Conservation (phyloP, 2,113 vertebrate genomes). For the Macquaria australasica region DNA sequence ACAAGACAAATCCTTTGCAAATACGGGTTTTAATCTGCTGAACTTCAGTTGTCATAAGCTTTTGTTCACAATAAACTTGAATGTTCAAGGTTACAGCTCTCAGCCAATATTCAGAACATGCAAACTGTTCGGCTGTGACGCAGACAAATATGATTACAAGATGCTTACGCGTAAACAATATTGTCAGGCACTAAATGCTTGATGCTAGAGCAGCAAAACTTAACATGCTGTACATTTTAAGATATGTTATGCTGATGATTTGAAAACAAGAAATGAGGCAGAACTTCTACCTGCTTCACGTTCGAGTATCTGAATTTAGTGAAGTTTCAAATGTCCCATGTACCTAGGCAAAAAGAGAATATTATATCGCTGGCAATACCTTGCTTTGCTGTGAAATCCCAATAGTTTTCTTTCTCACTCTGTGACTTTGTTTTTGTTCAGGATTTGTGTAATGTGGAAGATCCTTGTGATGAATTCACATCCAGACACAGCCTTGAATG, state of each 20-base stretch:
- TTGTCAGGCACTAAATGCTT: not conserved
- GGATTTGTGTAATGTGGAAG: conserved; percentile 87
- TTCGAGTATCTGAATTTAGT: not conserved
- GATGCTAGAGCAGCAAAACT: not conserved
- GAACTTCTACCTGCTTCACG: not conserved
- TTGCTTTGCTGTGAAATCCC: conserved; percentile 11
- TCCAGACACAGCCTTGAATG: conserved; percentile 90
- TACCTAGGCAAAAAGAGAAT: not conserved
- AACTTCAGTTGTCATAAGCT: not conserved
- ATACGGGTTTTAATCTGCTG: conserved; percentile 1
- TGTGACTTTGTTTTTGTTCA: conserved; percentile 65
- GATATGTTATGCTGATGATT: not conserved
- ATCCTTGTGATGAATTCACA: conserved; percentile 87
- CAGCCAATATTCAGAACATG: not conserved
- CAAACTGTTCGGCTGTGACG: not conserved
- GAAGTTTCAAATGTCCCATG: not conserved
- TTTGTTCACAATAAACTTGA: not conserved
- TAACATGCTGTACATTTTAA: not conserved
- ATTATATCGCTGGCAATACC: not conserved
- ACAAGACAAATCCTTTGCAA: conserved; percentile 5
- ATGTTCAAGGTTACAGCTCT: not conserved
- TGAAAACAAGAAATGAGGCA: not conserved
- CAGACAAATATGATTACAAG: conserved; percentile 1
- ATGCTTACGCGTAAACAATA: conserved; percentile 9
- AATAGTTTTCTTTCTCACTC: not conserved